phyloP scores from a whole-genome alignment of 2,797 vertebrate species.

The Scarus forsteni region DNA sequence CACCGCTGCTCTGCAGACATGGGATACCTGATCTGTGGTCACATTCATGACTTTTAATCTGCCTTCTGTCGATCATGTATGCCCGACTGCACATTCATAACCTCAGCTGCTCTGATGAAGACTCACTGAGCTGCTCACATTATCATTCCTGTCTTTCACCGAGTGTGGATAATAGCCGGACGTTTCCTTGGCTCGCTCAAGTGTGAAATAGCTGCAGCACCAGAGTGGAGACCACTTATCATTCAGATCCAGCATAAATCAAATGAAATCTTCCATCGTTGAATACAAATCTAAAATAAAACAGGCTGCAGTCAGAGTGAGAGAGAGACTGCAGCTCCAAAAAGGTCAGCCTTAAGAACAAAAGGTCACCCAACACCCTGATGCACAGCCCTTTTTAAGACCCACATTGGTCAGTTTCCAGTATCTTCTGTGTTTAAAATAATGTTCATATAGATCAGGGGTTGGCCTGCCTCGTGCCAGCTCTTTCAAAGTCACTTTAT shows the following conservation, averaged over 20 bases:
- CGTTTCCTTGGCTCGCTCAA: conserved; percentile 21
- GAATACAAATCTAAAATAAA: conserved; percentile 29
- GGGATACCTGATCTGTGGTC: not conserved
- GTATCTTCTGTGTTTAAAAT: too few species aligned
- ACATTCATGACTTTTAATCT: not conserved
- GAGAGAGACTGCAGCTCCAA: conserved; percentile 11
- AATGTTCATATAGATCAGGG: too few species aligned
- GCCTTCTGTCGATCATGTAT: not conserved
- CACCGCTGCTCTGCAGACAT: not conserved
- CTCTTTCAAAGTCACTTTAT: too few species aligned
- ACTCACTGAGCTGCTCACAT: conserved; percentile 18
- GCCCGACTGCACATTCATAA: not conserved
- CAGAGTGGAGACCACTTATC: conserved; percentile 23
- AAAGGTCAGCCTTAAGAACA: conserved; percentile 27
- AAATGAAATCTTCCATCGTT: conserved; percentile 35
- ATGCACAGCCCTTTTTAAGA: conserved; percentile 34
- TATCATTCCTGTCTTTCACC: conserved; percentile 40
- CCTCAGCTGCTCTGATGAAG: conserved; percentile 7
- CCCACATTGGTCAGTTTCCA: conserved; percentile 4
- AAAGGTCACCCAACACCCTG: conserved; percentile 8
- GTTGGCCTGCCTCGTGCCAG: too few species aligned
- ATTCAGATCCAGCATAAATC: conserved; percentile 31
- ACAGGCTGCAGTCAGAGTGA: not conserved
- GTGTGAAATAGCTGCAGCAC: conserved; percentile 35
- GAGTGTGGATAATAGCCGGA: conserved; percentile 15